phyloP scores from a whole-genome alignment of 2,797 vertebrate genomes.

The Dicrostonyx torquatus region DNA sequence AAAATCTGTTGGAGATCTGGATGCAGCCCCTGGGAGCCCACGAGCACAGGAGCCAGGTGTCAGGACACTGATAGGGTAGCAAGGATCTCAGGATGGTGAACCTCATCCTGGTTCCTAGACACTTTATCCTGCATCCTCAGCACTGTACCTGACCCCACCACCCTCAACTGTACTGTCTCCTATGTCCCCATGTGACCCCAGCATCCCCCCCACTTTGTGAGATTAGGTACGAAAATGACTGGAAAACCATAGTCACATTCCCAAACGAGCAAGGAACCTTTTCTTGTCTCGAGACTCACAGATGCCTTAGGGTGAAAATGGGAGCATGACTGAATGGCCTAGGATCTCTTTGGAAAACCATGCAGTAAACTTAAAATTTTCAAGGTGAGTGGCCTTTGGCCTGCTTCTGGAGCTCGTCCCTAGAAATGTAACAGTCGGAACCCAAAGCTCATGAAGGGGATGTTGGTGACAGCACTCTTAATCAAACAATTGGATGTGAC shows the following conservation, averaged over 20 bases:
- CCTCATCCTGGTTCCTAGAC: background rate
- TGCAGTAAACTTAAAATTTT: background rate
- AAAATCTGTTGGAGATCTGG: too few relatives aligned
- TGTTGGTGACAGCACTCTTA: rapidly evolving
- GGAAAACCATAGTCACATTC: background rate
- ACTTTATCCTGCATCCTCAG: background rate
- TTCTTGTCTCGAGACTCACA: background rate
- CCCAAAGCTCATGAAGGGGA: background rate
- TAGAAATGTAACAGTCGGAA: rapidly evolving
- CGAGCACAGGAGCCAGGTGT: background rate
- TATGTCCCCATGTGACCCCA: background rate
- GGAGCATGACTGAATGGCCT: rapidly evolving
- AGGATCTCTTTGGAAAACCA: background rate
- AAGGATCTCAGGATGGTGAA: background rate
- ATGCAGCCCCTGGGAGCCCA: background rate
- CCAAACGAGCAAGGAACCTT: background rate
- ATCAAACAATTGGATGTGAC: rapidly evolving
- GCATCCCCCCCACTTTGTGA: background rate
- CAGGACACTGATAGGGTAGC: background rate
- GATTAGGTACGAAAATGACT: background rate
- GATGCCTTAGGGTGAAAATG: background rate
- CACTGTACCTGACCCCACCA: background rate
- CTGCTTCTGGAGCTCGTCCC: background rate
- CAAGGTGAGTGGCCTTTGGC: background rate
- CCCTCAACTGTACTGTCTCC: background rate